These are phyloP conservation scores for Acropora yongei DNA, from an alignment of 64 coral and sea anemone species.

Conservation along the genomic window DNA sequence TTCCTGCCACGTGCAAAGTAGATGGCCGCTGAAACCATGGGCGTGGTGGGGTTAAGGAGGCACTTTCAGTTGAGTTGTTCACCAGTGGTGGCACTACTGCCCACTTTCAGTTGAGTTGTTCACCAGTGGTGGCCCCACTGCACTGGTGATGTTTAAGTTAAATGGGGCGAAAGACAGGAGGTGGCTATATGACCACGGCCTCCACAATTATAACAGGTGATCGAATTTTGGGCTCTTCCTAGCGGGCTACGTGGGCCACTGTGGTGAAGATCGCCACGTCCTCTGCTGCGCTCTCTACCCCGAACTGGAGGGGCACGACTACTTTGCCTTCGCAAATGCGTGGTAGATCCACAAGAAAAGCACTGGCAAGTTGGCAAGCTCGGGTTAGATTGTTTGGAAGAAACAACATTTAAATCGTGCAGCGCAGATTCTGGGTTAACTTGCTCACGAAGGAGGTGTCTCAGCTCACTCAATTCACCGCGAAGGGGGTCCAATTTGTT, in stretches of 20 bases:
- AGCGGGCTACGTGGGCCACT: background rate
- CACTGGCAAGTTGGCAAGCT: background rate
- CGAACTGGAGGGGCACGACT: too few species aligned
- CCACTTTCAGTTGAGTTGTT: background rate
- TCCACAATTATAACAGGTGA: slow-evolving; percentile 41
- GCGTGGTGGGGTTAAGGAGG: background rate
- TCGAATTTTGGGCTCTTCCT: background rate
- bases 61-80: background rate
- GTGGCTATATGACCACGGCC: background rate
- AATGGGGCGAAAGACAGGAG: slow-evolving; percentile 50
- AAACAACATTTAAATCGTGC: background rate
- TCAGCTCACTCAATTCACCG: background rate
- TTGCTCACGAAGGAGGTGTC: background rate
- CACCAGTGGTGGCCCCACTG: too few species aligned
- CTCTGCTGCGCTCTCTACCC: too few species aligned
- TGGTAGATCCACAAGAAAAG: too few species aligned
- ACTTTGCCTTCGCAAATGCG: too few species aligned
- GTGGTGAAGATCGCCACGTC: background rate
- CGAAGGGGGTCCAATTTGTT: background rate
- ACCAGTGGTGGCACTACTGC: background rate
- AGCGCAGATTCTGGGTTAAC: background rate
- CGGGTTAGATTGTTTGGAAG: background rate
- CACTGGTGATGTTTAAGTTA: slow-evolving; percentile 21
- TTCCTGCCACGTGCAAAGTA: slow-evolving; percentile 29
- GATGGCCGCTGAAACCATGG: slow-evolving; percentile 12